Base-by-base conservation (phyloP, 2,888 invertebrate species). In the Ennomos fuscantarius region DNA sequence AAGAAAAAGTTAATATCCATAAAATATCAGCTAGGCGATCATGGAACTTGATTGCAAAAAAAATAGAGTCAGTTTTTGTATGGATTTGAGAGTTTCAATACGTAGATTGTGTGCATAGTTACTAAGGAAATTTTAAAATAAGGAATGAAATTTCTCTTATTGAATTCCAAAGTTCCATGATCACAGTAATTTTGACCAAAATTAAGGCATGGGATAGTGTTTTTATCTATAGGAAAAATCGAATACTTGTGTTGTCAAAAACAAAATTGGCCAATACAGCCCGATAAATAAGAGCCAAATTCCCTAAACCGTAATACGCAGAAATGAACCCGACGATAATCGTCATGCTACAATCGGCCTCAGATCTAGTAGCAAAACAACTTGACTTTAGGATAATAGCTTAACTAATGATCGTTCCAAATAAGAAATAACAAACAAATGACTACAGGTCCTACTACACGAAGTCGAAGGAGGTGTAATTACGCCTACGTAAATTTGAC, bases 391-490 rank as follows among this genome's bases (percentile, higher is more conserved):
- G 35, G 12, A 58, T 59, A 61, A 61, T 57, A 42, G 52, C 11
- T 32, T 52, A 60, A 37, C 43, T 58, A 60, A 55, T 54, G 63
- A 44, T 37, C 31, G 8, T 34, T 48, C 60, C 62, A 60, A 62
- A 68, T 65, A 68, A 24, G 61, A 40, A 49, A 48, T 42, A 43
- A 40, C 24, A 60, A 60, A 66, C 56, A 64, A 66, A 57, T 44
- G 56, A 49, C 39, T 13, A 3, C 11, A 50, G 47, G 47, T 52
- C 33, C 48, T 35, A 24, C 24, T 24, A 24, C 55, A 56, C 31
- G 62, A 70, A 70, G 64, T 73, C 70, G 69, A 69, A 78, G 72
- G 68, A 24, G 1, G 65, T 68, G 69, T 73, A 74, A 81, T 80
- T 77, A 78, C 76, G 55, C 82, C 83, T 66, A 81, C 82, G 34